Conservation (phyloP, 2,888 invertebrate species). For the Cyclophora punctaria region DNA sequence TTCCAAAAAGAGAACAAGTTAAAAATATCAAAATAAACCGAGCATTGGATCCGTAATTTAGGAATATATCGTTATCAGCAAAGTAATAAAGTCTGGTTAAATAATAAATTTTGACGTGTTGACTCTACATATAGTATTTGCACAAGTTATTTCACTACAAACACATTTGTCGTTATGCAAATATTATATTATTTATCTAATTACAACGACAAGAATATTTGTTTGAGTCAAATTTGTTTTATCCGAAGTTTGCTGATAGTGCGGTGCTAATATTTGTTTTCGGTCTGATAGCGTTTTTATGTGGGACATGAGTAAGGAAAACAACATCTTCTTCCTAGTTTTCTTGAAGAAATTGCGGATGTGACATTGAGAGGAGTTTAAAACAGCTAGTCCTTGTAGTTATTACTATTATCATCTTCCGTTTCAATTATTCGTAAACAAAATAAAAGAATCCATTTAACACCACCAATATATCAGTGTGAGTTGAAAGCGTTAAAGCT, state of each 20-base stretch:
- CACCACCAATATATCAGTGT: constrained; percentile 19
- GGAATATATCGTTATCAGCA: constrained; percentile 8
- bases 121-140: constrained; percentile 53
- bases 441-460: constrained; percentile 12
- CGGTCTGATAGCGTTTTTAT: constrained; percentile 36
- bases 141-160: constrained; percentile 53
- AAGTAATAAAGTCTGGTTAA: constrained; percentile 32
- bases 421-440: no score
- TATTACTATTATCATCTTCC: constrained; percentile 4
- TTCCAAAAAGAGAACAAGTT: no score
- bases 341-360: constrained; percentile 11
- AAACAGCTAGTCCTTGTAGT: background rate
- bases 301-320: constrained; percentile 39
- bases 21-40: constrained; percentile 5
- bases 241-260: constrained; percentile 34
- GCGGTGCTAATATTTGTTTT: constrained; percentile 31
- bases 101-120: constrained; percentile 58
- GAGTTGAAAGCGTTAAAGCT: constrained; percentile 20
- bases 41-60: constrained; percentile 23
- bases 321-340: constrained; percentile 17
- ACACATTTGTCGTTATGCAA: constrained; percentile 57
- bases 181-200: constrained; percentile 63
- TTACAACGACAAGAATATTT: constrained; percentile 52
- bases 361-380: constrained; percentile 8
- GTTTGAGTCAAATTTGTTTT: constrained; percentile 34